These are phyloP conservation scores for Lordiphosa mommai DNA, from an alignment of 1,140 invertebrate species.

Conservation along the genomic window DNA sequence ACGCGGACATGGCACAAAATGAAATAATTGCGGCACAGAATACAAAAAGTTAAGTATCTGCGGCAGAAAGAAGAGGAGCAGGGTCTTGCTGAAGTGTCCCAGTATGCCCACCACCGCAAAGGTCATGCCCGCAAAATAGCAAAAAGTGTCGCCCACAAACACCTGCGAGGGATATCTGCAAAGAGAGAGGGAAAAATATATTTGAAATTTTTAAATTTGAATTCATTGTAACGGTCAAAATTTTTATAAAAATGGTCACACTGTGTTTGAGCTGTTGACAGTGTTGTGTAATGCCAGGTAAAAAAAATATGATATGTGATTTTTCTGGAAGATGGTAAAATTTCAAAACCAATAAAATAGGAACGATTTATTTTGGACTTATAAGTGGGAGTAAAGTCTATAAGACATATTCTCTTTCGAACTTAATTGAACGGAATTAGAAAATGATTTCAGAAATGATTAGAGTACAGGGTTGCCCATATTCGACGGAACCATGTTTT, in stretches of 20 bases:
- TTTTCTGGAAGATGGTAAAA: no score
- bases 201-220: conserved; percentile 3
- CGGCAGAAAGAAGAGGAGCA: conserved; percentile 97
- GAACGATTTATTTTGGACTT: no score
- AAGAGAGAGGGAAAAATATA: conserved; percentile 52
- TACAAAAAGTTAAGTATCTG: conserved; percentile 98
- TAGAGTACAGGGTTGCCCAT: no score
- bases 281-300: no score
- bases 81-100: conserved; percentile 99
- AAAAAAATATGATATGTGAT: no score
- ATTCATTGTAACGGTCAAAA: background rate
- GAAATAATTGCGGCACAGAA: conserved; percentile 97
- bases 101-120: conserved; percentile 99
- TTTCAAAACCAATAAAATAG: no score
- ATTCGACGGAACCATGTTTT: no score
- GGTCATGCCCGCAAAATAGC: conserved; percentile 99
- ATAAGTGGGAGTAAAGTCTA: no score
- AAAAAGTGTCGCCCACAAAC: conserved; percentile 99
- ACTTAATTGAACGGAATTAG: no score
- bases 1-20: conserved; percentile 96
- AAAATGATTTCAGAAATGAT: no score
- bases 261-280: background rate
- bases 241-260: background rate
- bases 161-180: conserved; percentile 97
- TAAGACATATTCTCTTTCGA: no score